Base-by-base conservation (phyloP, 2,797 vertebrate species). In the Lepus oiostolus region DNA sequence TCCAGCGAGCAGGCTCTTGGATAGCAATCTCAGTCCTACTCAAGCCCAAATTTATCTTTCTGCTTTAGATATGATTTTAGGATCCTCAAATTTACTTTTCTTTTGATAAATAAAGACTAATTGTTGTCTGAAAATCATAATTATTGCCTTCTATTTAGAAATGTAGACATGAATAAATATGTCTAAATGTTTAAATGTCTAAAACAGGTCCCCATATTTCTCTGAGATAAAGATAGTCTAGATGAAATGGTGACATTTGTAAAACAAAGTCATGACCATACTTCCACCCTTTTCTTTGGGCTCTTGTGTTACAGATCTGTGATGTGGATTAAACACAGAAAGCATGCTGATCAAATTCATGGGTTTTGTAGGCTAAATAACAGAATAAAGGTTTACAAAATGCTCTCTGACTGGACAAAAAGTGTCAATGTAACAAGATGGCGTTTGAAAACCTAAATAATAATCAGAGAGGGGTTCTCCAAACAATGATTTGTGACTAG, bases 321-420 rank as follows among this genome's bases (percentile, higher is more conserved):
- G 60, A 79, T 2, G 50, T 95, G 28, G 75, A 24, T 91, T 16
- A 94, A 91, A 91, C n/a, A 65, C n/a, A 35, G 16, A 92, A 90
- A 22, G 4, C 21, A 50, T 86, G 5, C 19, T 93, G 83, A 87
- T 83, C 52, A 80, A 91, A 84, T 87, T 42, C 92, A 54, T 84
- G 42, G 32, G 75, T 92, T 92, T 65, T 60, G 22, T 70, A 74
- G 80, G 10, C 60, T 82, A 91, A 95, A 38, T 76, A 71, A 70
- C 32, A 86, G 35, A 86, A 74, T 74, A 35, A 86, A 79, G 58
- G 67, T 83, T 42, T 86, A 83, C 6, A 32, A 82, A 86, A 62
- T 63, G 82, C 7, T 11, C 2, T 77, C 50, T 68, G 24, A 86
- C 32, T 60, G 75, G 52, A 74, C 54, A 86, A 60, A 28, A 88